These are phyloP conservation scores for Choreutis nemorana DNA, from an alignment of 2,888 invertebrate species.

Conservation along the genomic window DNA sequence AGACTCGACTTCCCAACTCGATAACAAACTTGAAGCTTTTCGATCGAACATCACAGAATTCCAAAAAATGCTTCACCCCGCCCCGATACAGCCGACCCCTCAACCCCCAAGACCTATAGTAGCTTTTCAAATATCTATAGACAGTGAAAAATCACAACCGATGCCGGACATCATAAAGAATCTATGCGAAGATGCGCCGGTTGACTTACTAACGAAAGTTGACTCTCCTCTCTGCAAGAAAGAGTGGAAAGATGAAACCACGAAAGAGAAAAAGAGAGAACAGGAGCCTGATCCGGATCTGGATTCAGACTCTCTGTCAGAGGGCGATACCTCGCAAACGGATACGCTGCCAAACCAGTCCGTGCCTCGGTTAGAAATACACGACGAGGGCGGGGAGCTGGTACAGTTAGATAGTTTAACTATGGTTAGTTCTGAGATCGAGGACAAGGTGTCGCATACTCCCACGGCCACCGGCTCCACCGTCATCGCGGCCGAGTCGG, in stretches of 20 bases:
- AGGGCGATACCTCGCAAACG: slow-evolving; percentile 42
- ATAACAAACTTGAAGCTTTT: slow-evolving; percentile 84
- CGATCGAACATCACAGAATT: slow-evolving; percentile 88
- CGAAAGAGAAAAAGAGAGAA: slow-evolving; percentile 30
- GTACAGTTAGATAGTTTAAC: slow-evolving; percentile 67
- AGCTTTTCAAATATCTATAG: slow-evolving; percentile 31
- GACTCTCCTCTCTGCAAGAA: slow-evolving; percentile 32
- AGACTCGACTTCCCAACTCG: slow-evolving; percentile 83
- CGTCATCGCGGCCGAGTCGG: slow-evolving; percentile 44
- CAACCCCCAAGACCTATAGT: slow-evolving; percentile 24
- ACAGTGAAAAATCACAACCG: slow-evolving; percentile 53
- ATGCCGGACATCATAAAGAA: slow-evolving; percentile 70
- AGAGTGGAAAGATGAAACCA: slow-evolving; percentile 57
- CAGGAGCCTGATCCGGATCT: slow-evolving; percentile 49
- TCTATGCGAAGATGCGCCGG: slow-evolving; percentile 38
- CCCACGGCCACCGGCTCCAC: slow-evolving; percentile 46
- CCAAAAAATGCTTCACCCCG: slow-evolving; percentile 84
- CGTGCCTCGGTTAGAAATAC: slow-evolving; percentile 77
- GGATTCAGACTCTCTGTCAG: slow-evolving; percentile 68
- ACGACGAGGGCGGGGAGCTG: slow-evolving; percentile 74
- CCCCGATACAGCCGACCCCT: slow-evolving; percentile 48
- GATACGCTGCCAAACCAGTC: slow-evolving; percentile 45
- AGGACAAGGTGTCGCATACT: slow-evolving; percentile 31
- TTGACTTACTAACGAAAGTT: slow-evolving; percentile 41
- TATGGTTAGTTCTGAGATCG: slow-evolving; percentile 41